Base-by-base conservation (phyloP, 2,797 vertebrate species). In the Rhabdophis nuchalis region DNA sequence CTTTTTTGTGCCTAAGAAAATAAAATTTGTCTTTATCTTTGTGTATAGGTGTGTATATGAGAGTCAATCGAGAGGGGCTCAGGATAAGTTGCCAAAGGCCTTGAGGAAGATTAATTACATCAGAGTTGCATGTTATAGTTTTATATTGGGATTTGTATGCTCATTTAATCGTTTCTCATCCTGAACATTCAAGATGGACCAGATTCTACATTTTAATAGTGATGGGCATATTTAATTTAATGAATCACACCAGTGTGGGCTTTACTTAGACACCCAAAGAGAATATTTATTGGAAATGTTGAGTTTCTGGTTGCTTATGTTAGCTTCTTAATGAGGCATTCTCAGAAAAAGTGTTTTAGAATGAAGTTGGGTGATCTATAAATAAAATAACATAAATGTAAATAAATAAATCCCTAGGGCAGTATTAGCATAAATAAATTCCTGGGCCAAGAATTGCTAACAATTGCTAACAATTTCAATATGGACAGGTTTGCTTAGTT, bases 291-390 rank as follows among this genome's bases (percentile, higher is more conserved):
- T 13, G 86, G 88, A 82, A 32, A 53, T 3, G n/a, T 92, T 46
- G 56, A 90, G 85, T 92, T 87, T 95, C 93, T 91, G 91, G 20
- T 92, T 87, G 85, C 53, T 91, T 86, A 1, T 93, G 91, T 87
- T 90, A 91, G 3, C 29, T 60, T 25, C 1, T 25, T 27, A 91
- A 61, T 13, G 32, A 7, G 41, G 13, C 4, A 0, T 87, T 29
- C 32, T 54, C 0, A 68, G 87, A 9, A 85, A 36, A 53, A 4
- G 58, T 50, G 57, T 0, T 89, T 6, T 14, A 92, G 50, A 91
- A 54, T 89, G 90, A 93, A 46, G 27, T 90, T 20, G 56, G 86
- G 90, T 32, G 27, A 54, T 16, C 64, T 32, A 68, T 68, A 68
- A 85, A 50, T 68, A 56, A 46, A 87, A 72, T 86, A 64, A 29